Percentiles rank a stretch among this genome's conserved stretches.
Conservation (phyloP, 2,797 vertebrate genomes). For the Morus bassanus region DNA sequence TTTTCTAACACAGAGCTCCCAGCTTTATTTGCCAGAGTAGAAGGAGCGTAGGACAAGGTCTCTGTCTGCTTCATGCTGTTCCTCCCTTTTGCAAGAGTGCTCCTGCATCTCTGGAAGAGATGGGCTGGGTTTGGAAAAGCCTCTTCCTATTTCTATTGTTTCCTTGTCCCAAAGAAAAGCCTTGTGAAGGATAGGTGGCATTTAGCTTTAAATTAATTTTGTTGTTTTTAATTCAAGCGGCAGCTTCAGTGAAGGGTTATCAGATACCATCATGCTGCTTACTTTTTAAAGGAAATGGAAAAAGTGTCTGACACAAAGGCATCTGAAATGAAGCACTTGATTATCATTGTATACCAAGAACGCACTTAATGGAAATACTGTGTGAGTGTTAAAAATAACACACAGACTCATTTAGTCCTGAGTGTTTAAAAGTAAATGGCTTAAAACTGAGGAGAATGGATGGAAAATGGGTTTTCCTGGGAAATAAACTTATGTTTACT, state of each 20-base stretch:
- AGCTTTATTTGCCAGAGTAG: neutral
- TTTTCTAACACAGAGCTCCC: neutral
- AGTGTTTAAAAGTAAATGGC: neutral
- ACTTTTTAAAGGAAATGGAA: constrained; percentile 39
- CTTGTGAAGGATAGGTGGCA: neutral
- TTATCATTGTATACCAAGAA: neutral
- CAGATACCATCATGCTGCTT: neutral
- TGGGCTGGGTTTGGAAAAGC: neutral
- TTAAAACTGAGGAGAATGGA: neutral
- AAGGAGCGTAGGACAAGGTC: neutral
- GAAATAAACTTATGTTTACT: neutral
- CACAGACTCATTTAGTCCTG: neutral
- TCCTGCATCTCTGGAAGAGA: neutral
- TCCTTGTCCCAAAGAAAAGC: neutral
- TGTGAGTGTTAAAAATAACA: constrained; percentile 7
- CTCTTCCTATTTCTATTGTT: neutral
- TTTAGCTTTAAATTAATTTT: neutral
- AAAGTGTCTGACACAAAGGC: neutral
- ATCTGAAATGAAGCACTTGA: neutral
- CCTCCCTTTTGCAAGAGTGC: neutral
- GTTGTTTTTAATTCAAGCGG: neutral
- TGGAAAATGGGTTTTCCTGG: neutral
- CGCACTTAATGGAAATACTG: neutral
- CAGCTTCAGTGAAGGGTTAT: neutral
- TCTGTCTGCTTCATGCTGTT: neutral